These are phyloP conservation scores for Arge pagana DNA, from an alignment of 2,888 invertebrate species.

Conservation along the genomic window DNA sequence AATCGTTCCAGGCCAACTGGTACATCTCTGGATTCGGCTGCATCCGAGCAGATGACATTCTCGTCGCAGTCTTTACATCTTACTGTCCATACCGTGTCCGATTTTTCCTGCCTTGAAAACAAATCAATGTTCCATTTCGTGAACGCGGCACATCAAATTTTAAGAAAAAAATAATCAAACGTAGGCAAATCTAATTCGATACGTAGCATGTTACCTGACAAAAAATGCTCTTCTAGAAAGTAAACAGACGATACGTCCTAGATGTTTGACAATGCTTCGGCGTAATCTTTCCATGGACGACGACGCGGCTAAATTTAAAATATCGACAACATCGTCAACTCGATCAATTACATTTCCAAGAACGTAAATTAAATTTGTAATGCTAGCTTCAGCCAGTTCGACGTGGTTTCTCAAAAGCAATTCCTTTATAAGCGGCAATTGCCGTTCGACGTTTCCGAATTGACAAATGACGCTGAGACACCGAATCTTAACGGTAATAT, in stretches of 20 bases:
- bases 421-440: slow-evolving; percentile 40
- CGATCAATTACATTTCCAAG: no score
- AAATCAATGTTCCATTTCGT: no score
- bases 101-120: slow-evolving; percentile 31
- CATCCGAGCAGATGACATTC: slow-evolving; percentile 1
- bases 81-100: slow-evolving; percentile 32
- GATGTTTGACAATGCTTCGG: slow-evolving; percentile 39
- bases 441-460: slow-evolving; percentile 39
- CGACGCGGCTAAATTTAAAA: slow-evolving; percentile 44
- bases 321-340: slow-evolving; percentile 41
- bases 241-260: slow-evolving; percentile 48
- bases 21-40: slow-evolving; percentile 29
- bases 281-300: slow-evolving; percentile 37
- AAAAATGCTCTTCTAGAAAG: slow-evolving; percentile 39
- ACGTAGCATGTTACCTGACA: slow-evolving; percentile 34
- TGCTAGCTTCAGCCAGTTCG: slow-evolving; percentile 40
- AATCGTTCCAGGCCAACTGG: slow-evolving; percentile 38
- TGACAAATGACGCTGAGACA: slow-evolving; percentile 43
- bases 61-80: slow-evolving; percentile 42
- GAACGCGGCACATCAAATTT: no score
- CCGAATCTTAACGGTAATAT: slow-evolving; percentile 38
- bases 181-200: slow-evolving; percentile 19
- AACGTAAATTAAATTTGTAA: no score
- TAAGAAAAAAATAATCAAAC: background rate
- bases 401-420: slow-evolving; percentile 38